A percentile compares a stretch with the other conserved stretches of the same genome.
Evolutionary conservation across 1,140 invertebrate genomes (phyloP).

Genomic region (Sipha flava): DNA sequence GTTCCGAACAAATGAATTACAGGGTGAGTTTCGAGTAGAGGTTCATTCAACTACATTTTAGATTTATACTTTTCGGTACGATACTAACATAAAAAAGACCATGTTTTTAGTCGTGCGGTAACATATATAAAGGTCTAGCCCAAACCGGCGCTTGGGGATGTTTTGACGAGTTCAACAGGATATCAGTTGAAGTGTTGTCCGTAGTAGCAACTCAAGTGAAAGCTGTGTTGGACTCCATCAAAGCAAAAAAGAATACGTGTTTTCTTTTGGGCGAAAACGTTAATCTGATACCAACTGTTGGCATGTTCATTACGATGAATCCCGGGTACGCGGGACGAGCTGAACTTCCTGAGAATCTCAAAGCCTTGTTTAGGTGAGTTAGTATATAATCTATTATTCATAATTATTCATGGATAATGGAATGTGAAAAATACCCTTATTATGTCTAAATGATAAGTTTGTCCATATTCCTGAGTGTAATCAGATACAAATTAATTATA

Average conservation of each 20-base stretch:
- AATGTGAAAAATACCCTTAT: no score
- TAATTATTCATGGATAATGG: no score
- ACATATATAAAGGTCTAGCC: constrained; percentile 83
- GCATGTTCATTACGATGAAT: constrained; percentile 93
- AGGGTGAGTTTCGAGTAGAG: not conserved
- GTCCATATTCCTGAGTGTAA: no score
- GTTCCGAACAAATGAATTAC: constrained; percentile 94
- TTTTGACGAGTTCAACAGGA: constrained; percentile 92
- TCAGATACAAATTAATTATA: no score
- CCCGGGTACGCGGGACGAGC: constrained; percentile 83
- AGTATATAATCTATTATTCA: no score
- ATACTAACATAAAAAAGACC: not conserved
- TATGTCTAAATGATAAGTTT: no score
- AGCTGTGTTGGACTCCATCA: constrained; percentile 73
- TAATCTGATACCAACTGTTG: constrained; percentile 64
- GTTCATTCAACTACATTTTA: no score
- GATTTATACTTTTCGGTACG: not conserved
- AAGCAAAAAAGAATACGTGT: constrained; percentile 66
- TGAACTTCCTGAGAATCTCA: constrained; percentile 76
- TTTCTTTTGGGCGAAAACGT: constrained; percentile 78
- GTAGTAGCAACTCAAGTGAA: constrained; percentile 84
- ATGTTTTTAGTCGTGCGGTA: constrained; percentile 61
- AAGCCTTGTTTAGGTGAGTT: constrained; percentile 58
- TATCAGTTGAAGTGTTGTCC: constrained; percentile 84
- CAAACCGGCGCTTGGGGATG: constrained; percentile 93